Base-by-base conservation (phyloP, 2,888 invertebrate genomes). In the Elysia crispata region DNA sequence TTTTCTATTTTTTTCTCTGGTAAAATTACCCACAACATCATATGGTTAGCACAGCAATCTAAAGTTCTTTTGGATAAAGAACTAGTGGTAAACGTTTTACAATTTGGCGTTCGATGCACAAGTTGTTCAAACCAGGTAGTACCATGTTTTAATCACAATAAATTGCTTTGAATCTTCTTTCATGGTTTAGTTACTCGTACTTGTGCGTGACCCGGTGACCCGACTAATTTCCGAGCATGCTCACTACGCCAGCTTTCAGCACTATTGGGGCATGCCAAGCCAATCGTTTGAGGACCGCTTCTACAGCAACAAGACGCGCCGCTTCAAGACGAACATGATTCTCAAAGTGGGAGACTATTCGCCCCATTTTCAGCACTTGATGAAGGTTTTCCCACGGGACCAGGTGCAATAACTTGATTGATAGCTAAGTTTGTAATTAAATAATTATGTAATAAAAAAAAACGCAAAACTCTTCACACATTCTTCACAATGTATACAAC, bases 201-300 rank as follows among this genome's bases (percentile, higher is more conserved):
- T 99, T 89, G 97, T 99, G 30, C 94, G 98, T 18, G 97, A 99
- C 92, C 99, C 99, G 5, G 97, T 98, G 77, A 97, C 97, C 28
- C 94, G 99, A 80, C 96, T 98, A 76, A 97, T 99, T 89, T 98
- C 98, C n/a, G 99, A 99, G 94, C 98, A 98, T 93, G 96, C 97
- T 30, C 98, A 98, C 31, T 79, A 79, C 74, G 74, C 73, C 33
- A 74, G 74, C 57, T 74, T 67, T 5, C 74, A 79, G 25, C 74
- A 50, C 20, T 79, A 79, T 67, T 79, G 79, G 79, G 79, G 79
- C 15, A 28, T 66, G 20, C 23, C 64, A n/a, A 64, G 67, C 33
- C 49, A 64, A 3, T 31, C 74, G 1, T 74, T 79, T 31, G 50
- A 64, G n/a, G 57, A 50, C 28, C 54, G 79, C 25, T 31, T 79